These are phyloP conservation scores for Nebria salina DNA, from an alignment of 2,888 invertebrate species.

Conservation along the genomic window DNA sequence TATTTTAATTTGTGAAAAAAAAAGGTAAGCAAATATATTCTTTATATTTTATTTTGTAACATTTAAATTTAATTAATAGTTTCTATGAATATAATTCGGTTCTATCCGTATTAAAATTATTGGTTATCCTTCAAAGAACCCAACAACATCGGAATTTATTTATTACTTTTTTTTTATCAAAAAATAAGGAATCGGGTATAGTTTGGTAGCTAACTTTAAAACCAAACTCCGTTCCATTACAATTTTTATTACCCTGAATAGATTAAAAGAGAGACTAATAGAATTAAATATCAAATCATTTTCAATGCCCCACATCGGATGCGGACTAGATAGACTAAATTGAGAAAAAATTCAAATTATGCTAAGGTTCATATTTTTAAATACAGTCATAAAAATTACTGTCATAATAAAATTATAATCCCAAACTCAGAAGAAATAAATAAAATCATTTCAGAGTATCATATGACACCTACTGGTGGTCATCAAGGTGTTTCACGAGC, in stretches of 20 bases:
- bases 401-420: conserved; percentile 25
- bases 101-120: too few relatives aligned
- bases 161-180: too few relatives aligned
- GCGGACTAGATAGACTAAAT: conserved; percentile 15
- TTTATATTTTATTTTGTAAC: too few relatives aligned
- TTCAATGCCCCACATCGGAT: conserved; percentile 11
- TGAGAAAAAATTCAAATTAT: conserved; percentile 23
- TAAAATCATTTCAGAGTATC: conserved; percentile 30
- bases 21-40: too few relatives aligned
- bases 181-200: conserved; percentile 23
- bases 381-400: conserved; percentile 29
- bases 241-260: conserved; percentile 18
- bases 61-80: too few relatives aligned
- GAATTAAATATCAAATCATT: conserved; percentile 17
- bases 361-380: conserved; percentile 34
- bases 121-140: too few relatives aligned
- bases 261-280: conserved; percentile 13
- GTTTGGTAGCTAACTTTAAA: too few relatives aligned
- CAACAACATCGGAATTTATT: too few relatives aligned
- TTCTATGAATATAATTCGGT: too few relatives aligned
- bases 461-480: conserved; percentile 30
- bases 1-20: too few relatives aligned
- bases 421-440: conserved; percentile 7
- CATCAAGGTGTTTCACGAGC: conserved; percentile 51
- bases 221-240: conserved; percentile 19